phyloP scores from a whole-genome alignment of 2,113 vertebrate species.

The Fregata magnificens region DNA sequence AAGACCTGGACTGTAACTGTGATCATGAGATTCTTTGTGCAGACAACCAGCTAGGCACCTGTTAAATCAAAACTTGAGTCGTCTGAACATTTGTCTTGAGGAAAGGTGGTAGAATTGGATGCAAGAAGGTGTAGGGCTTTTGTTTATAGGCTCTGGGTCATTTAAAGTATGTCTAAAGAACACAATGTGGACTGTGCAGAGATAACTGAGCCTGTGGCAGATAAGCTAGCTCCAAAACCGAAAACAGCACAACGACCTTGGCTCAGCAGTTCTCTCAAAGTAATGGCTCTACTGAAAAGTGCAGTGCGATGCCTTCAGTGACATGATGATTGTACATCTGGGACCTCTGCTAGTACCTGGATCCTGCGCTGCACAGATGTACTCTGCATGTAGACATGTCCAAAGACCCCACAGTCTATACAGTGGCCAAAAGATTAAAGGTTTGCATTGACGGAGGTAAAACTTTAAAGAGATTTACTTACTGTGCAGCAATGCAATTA shows the following conservation, averaged over 20 bases:
- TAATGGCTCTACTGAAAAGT: neutral
- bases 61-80: neutral
- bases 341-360: neutral
- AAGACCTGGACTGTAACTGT: neutral
- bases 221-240: neutral
- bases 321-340: neutral
- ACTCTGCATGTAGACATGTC: neutral
- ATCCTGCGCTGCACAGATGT: neutral
- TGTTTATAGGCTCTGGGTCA: neutral
- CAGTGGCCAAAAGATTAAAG: neutral
- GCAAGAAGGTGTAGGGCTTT: neutral
- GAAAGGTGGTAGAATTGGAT: neutral
- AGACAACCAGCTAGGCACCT: neutral
- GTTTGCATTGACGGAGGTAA: neutral
- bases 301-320: neutral
- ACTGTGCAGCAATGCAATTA: neutral
- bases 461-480: neutral
- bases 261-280: neutral
- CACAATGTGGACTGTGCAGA: neutral
- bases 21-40: neutral
- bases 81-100: neutral
- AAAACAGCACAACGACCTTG: neutral
- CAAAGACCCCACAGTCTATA: neutral
- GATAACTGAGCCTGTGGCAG: neutral
- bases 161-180: neutral